These are phyloP conservation scores for Neofelis nebulosa DNA, from an alignment of 2,113 vertebrate genomes.

Conservation along the genomic window DNA sequence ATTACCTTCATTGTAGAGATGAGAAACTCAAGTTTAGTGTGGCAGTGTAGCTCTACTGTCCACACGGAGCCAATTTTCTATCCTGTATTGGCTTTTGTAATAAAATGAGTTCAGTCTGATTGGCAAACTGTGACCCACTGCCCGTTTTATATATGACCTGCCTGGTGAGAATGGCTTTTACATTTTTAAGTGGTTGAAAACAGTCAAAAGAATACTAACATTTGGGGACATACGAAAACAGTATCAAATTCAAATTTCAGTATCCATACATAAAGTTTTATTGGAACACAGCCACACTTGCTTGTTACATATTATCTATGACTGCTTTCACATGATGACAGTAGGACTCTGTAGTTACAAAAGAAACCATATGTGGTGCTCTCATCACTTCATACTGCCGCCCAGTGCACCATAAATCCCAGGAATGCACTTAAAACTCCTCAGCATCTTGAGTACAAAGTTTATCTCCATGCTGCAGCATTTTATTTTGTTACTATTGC, in stretches of 20 bases:
- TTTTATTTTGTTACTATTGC: not conserved
- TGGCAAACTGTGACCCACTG: not conserved
- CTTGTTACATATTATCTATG: not conserved
- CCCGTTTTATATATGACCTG: not conserved
- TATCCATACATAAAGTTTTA: not conserved
- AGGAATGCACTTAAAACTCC: not conserved
- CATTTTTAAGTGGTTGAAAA: conserved; percentile 24
- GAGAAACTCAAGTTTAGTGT: not conserved
- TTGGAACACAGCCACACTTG: not conserved
- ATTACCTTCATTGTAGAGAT: not conserved
- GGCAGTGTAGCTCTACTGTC: not conserved
- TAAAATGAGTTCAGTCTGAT: not conserved
- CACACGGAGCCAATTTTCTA: not conserved
- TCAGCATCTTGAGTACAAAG: not conserved
- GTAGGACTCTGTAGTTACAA: not conserved
- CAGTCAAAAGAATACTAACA: conserved; percentile 29
- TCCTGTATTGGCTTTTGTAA: not conserved
- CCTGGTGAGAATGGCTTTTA: not conserved
- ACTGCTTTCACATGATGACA: not conserved
- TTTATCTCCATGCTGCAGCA: not conserved
- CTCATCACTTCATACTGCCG: not conserved
- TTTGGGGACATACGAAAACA: not conserved
- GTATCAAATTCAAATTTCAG: not conserved
- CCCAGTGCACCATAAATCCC: not conserved
- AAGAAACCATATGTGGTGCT: not conserved